Base-by-base conservation (phyloP, 2,113 vertebrate genomes). In the Eurypyga helias region DNA sequence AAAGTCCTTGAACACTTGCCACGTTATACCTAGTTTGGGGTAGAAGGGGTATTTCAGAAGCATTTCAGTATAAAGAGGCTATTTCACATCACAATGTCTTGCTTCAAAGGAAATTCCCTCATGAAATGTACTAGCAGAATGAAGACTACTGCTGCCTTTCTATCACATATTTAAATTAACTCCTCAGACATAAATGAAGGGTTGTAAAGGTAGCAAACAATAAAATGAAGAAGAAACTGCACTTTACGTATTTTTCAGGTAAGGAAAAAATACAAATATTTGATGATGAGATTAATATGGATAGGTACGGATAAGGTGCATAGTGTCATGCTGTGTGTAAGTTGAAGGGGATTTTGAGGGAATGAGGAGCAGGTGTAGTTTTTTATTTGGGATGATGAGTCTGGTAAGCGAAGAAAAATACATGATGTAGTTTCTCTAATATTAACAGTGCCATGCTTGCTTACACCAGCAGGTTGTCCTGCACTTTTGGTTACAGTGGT, bases 1-100 rank as follows among this genome's bases (percentile, higher is more conserved):
- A n/a, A n/a, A n/a, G n/a, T n/a, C n/a, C n/a, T n/a, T n/a, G n/a
- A n/a, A n/a, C n/a, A n/a, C n/a, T n/a, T n/a, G n/a, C n/a, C n/a
- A n/a, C n/a, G n/a, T 78, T 80, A 64, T 61, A 61, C 17, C 9
- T 85, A 1, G 0, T 43, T 0, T 0, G 11, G 19, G 18, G 10
- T 46, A 57, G 28, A 52, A 70, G 41, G 26, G 13, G 13, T 13
- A 46, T 89, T 79, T 87, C 45, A 48, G 65, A 70, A 87, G 46
- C 8, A 26, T 94, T 91, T 92, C 45, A 14, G 13, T 82, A 12
- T 81, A 31, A 72, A 62, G 64, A 89, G 25, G 14, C 17, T 76
- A 10, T 41, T 87, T 73, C 5, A 17, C 60, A 84, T 65, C 52
- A 83, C 46, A 70, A 9, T 11, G 18, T 55, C 31, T 66, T 80